Evolutionary conservation across 2,888 invertebrate genomes (phyloP).

Genomic region (Epistrophella euchroma): DNA sequence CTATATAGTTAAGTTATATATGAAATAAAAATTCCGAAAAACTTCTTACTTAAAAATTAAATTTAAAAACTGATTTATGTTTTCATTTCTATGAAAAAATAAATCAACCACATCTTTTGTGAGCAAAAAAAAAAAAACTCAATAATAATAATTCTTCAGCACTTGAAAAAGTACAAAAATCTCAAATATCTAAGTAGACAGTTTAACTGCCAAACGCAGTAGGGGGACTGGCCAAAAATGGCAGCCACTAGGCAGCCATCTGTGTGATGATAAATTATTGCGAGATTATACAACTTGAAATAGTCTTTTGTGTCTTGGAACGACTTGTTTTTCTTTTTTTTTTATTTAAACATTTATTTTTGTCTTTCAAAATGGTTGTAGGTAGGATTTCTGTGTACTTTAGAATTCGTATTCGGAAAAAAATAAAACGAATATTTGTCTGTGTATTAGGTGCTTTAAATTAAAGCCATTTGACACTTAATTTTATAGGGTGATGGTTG

Average conservation of each 20-base stretch:
- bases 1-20: too few relatives aligned
- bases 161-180: background rate
- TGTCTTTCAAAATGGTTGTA: background rate
- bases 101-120: conserved; percentile 17
- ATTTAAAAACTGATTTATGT: background rate
- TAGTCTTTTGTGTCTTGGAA: background rate
- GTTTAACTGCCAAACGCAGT: conserved; percentile 39
- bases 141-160: conserved; percentile 14
- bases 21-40: background rate
- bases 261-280: conserved; percentile 30
- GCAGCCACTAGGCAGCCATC: conserved; percentile 7
- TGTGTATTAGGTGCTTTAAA: conserved; percentile 19
- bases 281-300: conserved; percentile 32
- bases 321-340: background rate
- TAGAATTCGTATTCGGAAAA: background rate
- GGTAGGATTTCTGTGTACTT: background rate
- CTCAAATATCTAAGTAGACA: conserved; percentile 36
- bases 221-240: conserved; percentile 19
- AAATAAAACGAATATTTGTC: background rate
- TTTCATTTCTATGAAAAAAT: background rate
- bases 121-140: background rate
- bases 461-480: conserved; percentile 27
- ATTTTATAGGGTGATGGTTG: background rate
- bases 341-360: background rate
- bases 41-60: conserved; percentile 9